Percentiles rank a stretch among this genome's conserved stretches.
These are phyloP conservation scores for Muscidifurax raptorellus DNA, from an alignment of 1,140 invertebrate genomes.

Conservation along the genomic window DNA sequence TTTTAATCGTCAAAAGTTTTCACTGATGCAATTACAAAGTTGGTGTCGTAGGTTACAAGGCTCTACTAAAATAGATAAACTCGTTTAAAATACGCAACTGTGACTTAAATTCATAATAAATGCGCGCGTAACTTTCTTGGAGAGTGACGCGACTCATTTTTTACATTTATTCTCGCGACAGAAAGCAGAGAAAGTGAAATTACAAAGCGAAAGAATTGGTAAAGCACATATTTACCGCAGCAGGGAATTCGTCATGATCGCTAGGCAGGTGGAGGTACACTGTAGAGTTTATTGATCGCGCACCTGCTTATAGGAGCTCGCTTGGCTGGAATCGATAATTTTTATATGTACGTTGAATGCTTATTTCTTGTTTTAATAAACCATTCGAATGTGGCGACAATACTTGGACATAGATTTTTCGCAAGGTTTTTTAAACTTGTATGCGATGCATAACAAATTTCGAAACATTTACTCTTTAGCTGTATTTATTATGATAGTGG, in stretches of 20 bases:
- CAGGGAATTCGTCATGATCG: constrained; percentile 67
- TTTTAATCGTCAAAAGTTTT: too few species aligned
- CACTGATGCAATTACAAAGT: too few species aligned
- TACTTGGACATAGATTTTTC: background rate
- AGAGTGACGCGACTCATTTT: background rate
- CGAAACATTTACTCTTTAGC: too few species aligned
- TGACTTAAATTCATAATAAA: background rate
- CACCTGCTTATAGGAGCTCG: constrained; percentile 25
- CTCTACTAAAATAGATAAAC: background rate
- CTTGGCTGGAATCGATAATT: constrained; percentile 38
- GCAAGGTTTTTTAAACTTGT: background rate
- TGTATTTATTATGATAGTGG: too few species aligned
- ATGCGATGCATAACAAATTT: too few species aligned
- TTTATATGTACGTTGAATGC: background rate
- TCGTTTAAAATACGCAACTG: background rate
- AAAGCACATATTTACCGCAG: constrained; percentile 64
- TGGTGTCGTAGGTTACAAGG: background rate
- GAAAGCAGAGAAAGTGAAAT: background rate
- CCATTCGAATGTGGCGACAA: background rate
- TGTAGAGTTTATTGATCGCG: constrained; percentile 68
- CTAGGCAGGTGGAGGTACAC: constrained; percentile 40
- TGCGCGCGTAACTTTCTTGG: background rate
- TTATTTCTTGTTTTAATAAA: background rate
- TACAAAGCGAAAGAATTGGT: background rate
- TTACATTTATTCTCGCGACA: background rate